A percentile compares a stretch with the other conserved stretches of the same genome.
Evolutionary conservation across 37 sponge, comb jelly and placozoan genomes (phyloP).

Genomic region (Amphimedon queenslandica): DNA sequence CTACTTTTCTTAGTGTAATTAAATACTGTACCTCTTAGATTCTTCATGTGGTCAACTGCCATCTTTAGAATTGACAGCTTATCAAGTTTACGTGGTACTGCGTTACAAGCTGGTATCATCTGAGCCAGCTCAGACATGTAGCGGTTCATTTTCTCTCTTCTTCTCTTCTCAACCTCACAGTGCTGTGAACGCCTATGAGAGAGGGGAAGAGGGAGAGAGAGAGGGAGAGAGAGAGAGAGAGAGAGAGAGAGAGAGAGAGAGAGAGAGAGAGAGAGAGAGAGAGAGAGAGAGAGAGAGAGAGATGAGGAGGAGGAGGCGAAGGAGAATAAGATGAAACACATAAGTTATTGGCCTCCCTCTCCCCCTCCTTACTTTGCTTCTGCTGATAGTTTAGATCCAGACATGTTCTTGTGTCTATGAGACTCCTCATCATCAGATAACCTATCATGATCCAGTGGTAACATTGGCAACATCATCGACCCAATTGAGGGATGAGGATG

Average conservation of each 20-base stretch:
- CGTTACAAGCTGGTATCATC: slow-evolving; percentile 86
- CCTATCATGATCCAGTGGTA: background rate
- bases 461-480: no score
- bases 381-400: background rate
- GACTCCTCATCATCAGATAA: background rate
- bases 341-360: background rate
- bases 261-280: background rate
- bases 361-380: background rate
- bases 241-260: background rate
- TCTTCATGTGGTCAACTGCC: slow-evolving; percentile 93
- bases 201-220: background rate
- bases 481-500: no score
- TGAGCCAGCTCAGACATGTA: slow-evolving; percentile 87
- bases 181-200: slow-evolving; percentile 58
- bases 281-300: slow-evolving; percentile 12
- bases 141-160: slow-evolving; percentile 85
- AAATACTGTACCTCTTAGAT: slow-evolving; percentile 59
- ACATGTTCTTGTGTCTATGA: background rate
- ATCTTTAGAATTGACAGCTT: slow-evolving; percentile 86
- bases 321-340: no score
- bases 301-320: no score
- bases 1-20: no score
- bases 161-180: slow-evolving; percentile 87
- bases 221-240: slow-evolving; percentile 1
- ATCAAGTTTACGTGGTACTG: slow-evolving; percentile 79